Percentiles rank a stretch among this genome's conserved stretches.
phyloP scores from a whole-genome alignment of 2,888 invertebrate genomes.

The Habroteleia sp. region DNA sequence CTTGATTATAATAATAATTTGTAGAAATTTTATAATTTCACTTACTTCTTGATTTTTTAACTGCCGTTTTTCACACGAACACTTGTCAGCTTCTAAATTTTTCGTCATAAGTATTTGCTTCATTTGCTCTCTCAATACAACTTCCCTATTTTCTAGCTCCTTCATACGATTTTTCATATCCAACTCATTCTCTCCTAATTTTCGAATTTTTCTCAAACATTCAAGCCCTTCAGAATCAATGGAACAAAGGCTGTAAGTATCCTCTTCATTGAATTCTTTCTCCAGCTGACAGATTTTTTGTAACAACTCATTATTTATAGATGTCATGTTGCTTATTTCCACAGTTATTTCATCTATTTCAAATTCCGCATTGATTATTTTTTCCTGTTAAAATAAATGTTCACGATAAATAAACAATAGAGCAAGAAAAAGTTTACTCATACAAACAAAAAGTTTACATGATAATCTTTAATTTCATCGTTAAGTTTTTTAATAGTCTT shows the following conservation, averaged over 20 bases:
- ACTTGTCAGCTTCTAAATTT: constrained; percentile 46
- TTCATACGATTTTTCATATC: constrained; percentile 71
- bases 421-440: too few relatives aligned
- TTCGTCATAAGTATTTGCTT: constrained; percentile 67
- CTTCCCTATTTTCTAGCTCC: constrained; percentile 72
- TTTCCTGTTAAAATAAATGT: constrained; percentile 69
- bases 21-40: too few relatives aligned
- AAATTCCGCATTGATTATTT: constrained; percentile 75
- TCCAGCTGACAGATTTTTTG: constrained; percentile 66
- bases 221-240: constrained; percentile 74
- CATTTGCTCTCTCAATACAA: constrained; percentile 70
- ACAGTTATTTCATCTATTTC: constrained; percentile 73
- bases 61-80: constrained; percentile 37
- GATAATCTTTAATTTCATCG: constrained; percentile 74
- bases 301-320: constrained; percentile 71
- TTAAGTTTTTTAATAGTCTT: constrained; percentile 68
- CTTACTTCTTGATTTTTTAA: constrained; percentile 9
- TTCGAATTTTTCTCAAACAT: constrained; percentile 72
- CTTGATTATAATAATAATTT: too few relatives aligned
- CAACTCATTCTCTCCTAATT: constrained; percentile 72
- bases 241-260: constrained; percentile 69
- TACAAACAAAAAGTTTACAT: constrained; percentile 74
- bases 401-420: too few relatives aligned
- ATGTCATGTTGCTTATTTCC: constrained; percentile 72
- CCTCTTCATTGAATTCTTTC: constrained; percentile 61